phyloP scores from a whole-genome alignment of 2,888 invertebrate species.

The Ophion ellenae region DNA sequence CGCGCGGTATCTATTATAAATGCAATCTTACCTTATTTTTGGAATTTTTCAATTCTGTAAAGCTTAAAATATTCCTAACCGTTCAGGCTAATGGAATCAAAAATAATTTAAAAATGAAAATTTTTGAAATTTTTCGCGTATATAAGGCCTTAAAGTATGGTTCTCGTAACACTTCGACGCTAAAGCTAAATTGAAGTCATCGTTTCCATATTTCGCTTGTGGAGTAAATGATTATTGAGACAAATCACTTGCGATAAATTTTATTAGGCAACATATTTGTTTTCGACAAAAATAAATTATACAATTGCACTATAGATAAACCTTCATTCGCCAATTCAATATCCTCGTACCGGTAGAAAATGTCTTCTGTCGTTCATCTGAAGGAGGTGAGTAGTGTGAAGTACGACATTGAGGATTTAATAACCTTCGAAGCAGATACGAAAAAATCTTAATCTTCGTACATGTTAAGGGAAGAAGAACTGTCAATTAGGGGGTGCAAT shows the following conservation, averaged over 20 bases:
- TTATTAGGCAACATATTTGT: neutral
- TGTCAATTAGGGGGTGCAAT: neutral
- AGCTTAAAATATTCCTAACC: no score
- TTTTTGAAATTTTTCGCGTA: no score
- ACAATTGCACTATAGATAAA: neutral
- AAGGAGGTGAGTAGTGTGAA: constrained; percentile 72
- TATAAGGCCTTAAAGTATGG: no score
- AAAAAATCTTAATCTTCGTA: neutral
- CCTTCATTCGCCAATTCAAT: neutral
- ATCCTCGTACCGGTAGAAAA: neutral
- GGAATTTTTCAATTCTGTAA: no score
- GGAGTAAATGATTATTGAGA: neutral
- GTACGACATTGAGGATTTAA: constrained; percentile 74
- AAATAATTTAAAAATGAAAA: no score
- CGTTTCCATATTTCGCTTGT: no score
- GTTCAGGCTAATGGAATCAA: no score
- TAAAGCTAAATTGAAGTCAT: no score
- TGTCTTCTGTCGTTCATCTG: constrained; percentile 40
- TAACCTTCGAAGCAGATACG: constrained; percentile 66
- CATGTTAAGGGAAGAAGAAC: no score
- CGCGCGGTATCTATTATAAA: no score
- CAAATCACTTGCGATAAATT: neutral
- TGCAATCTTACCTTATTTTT: no score
- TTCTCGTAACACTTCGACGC: no score
- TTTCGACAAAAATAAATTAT: neutral